Conservation (phyloP, 1,140 invertebrate species). For the Cydia pomonella region DNA sequence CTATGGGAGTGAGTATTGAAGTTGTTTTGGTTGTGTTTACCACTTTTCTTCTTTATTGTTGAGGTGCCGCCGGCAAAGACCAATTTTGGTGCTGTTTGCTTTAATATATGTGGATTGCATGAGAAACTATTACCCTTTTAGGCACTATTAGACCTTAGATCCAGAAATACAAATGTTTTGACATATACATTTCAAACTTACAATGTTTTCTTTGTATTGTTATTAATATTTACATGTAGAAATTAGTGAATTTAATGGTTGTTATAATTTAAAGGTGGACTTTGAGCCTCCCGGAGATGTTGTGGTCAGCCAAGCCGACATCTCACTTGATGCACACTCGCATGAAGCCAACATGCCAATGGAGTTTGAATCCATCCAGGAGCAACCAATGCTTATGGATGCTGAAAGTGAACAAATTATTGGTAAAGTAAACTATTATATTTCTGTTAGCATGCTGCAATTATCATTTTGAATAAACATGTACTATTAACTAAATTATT, state of each 20-base stretch:
- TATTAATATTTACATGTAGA: neutral
- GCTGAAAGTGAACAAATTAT: conserved; percentile 68
- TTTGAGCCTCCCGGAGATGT: conserved; percentile 60
- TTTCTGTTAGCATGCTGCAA: neutral
- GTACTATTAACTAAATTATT: neutral
- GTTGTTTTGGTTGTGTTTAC: conserved; percentile 34
- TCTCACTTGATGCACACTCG: conserved; percentile 47
- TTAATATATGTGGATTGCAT: neutral
- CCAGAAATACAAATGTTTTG: neutral
- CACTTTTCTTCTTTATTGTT: conserved; percentile 4
- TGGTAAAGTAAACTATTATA: conserved; percentile 45
- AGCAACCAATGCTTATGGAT: conserved; percentile 67
- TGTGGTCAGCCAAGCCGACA: conserved; percentile 57
- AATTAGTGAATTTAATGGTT: neutral
- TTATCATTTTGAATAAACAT: neutral
- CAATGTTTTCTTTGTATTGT: neutral
- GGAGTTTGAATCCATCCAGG: conserved; percentile 66
- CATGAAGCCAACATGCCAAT: conserved; percentile 61
- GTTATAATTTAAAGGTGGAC: conserved; percentile 54
- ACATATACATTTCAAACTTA: neutral
- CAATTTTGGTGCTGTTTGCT: neutral
- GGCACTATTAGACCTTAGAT: neutral
- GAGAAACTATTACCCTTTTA: neutral
- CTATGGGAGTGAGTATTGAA: conserved; percentile 61
- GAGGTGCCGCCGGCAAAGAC: neutral